Conservation (phyloP, 1,140 invertebrate genomes). For the Hylaeus anthracinus region DNA sequence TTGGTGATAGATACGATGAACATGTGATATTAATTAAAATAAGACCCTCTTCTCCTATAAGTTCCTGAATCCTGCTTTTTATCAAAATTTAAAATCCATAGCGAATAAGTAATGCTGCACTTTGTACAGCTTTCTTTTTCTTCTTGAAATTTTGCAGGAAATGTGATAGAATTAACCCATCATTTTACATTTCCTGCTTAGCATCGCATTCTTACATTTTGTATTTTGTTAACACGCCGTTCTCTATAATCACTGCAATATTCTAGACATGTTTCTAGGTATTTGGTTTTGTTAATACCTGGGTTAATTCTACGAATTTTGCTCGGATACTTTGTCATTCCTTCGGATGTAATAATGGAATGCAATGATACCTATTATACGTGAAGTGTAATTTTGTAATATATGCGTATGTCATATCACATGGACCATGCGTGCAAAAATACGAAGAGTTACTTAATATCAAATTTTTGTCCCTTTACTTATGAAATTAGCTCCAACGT, state of each 20-base stretch:
- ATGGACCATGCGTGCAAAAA: slow-evolving; percentile 20
- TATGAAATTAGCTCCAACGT: slow-evolving; percentile 46
- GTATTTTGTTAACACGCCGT: slow-evolving; percentile 67
- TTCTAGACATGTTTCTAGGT: slow-evolving; percentile 46
- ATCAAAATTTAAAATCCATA: slow-evolving; percentile 52
- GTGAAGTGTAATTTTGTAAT: slow-evolving; percentile 26
- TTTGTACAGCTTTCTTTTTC: slow-evolving; percentile 16
- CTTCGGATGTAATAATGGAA: slow-evolving; percentile 14
- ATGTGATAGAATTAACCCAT: slow-evolving; percentile 65
- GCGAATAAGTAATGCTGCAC: slow-evolving; percentile 8
- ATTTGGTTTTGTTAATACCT: slow-evolving; percentile 55
- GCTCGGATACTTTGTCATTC: slow-evolving; percentile 8
- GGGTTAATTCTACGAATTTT: slow-evolving; percentile 47
- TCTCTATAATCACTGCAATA: slow-evolving; percentile 68
- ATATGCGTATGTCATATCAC: slow-evolving; percentile 22
- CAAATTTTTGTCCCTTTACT: slow-evolving; percentile 62
- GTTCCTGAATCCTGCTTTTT: slow-evolving; percentile 62
- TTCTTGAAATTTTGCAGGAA: slow-evolving; percentile 46
- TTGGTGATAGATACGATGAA: slow-evolving; percentile 71
- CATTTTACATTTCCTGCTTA: slow-evolving; percentile 45
- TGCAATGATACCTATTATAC: slow-evolving; percentile 25
- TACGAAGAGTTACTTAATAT: slow-evolving; percentile 15
- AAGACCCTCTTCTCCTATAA: slow-evolving; percentile 69
- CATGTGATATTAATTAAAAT: slow-evolving; percentile 74
- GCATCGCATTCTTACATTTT: slow-evolving; percentile 36